Evolutionary conservation across 92 coral and sea anemone species (phyloP).

Genomic region (Palythoa grandis): DNA sequence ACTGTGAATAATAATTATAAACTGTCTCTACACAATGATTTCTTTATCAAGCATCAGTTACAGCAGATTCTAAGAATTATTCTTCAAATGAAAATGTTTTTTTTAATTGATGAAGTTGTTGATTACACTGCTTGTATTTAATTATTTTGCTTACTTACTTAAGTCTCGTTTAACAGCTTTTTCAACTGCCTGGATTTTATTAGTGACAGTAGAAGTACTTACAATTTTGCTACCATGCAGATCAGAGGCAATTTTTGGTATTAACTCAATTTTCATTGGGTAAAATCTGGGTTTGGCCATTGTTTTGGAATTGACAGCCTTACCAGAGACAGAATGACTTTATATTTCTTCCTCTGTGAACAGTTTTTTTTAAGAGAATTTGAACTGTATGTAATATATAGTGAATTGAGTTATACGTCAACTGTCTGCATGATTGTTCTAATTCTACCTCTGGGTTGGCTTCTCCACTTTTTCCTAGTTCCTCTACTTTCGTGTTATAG

Average conservation of each 20-base stretch:
- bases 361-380: slow-evolving; percentile 4
- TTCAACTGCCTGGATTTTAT: slow-evolving; percentile 41
- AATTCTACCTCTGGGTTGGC: not conserved
- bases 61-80: no score
- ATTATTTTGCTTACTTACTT: no score
- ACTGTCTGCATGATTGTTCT: slow-evolving; percentile 5
- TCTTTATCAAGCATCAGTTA: no score
- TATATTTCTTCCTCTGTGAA: slow-evolving; percentile 37
- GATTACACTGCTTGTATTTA: no score
- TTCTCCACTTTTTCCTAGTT: no score
- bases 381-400: slow-evolving; percentile 18
- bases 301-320: not conserved
- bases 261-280: slow-evolving; percentile 15
- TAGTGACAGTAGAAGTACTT: not conserved
- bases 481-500: no score
- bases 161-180: not conserved
- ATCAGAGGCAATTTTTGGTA: slow-evolving; percentile 21
- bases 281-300: slow-evolving; percentile 34
- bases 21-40: no score
- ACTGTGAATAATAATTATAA: no score
- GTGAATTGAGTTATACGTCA: slow-evolving; percentile 18
- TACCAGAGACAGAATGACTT: slow-evolving; percentile 7
- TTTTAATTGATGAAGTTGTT: not conserved
- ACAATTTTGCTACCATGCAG: slow-evolving; percentile 20
- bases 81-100: not conserved